These are phyloP conservation scores for Ornithoptera alexandrae DNA, from an alignment of 2,888 invertebrate species.

Conservation along the genomic window DNA sequence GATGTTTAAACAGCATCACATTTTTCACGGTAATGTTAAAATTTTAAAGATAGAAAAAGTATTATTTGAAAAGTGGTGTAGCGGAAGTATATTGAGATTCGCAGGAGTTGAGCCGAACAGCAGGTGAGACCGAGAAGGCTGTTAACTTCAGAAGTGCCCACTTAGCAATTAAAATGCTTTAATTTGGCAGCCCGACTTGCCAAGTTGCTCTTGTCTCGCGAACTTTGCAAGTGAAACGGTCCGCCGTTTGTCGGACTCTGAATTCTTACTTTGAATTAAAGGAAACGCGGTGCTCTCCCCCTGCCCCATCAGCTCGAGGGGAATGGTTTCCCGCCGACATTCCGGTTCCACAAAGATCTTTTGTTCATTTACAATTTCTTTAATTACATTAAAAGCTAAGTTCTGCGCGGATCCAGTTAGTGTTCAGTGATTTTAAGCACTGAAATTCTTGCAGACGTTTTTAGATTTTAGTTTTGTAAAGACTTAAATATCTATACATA, in stretches of 20 bases:
- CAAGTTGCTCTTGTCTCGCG: slow-evolving; percentile 33
- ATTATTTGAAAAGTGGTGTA: too few species aligned
- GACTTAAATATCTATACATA: too few species aligned
- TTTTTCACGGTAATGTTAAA: too few species aligned
- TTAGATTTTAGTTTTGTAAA: too few species aligned
- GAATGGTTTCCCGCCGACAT: slow-evolving; percentile 13
- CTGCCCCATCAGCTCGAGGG: slow-evolving; percentile 3
- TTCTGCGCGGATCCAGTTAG: neutral
- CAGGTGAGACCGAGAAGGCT: slow-evolving; percentile 14
- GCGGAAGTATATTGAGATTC: too few species aligned
- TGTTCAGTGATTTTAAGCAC: neutral
- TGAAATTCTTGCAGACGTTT: too few species aligned
- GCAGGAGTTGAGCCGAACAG: neutral
- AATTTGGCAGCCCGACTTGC: slow-evolving; percentile 38
- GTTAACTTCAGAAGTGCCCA: slow-evolving; percentile 13
- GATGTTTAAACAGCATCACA: too few species aligned
- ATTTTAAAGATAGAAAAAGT: too few species aligned
- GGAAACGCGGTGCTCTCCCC: slow-evolving; percentile 34
- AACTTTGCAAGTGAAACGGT: slow-evolving; percentile 36
- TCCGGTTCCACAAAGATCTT: slow-evolving; percentile 12
- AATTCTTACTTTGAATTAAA: slow-evolving; percentile 43
- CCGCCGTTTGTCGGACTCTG: slow-evolving; percentile 40
- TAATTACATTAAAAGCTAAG: slow-evolving; percentile 6
- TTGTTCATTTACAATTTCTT: slow-evolving; percentile 18
- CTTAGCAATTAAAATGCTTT: slow-evolving; percentile 35